Base-by-base conservation (phyloP, 2,888 invertebrate genomes). In the Drosophila parthenogenetica region DNA sequence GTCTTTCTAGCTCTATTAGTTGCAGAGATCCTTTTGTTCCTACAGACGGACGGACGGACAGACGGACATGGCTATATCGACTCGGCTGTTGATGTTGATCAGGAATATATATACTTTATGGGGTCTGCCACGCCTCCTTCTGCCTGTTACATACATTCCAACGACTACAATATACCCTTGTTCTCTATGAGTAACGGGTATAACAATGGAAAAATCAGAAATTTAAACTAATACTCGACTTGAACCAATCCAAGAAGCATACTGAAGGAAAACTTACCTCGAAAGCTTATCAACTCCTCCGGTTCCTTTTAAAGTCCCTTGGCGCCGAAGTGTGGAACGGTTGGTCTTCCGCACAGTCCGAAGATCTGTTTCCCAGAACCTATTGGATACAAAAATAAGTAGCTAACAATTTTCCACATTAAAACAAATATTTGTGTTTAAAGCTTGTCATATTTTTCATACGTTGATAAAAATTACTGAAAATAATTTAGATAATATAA, bases 291-390 rank as follows among this genome's bases (percentile, higher is more conserved):
- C 82, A 35, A 46, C 25, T 19, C 60, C 66, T 16, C 78, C 48
- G 29, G 17, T 25, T 0, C 81, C 58, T 0, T 66, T 72, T 2
- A 69, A 11, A 2, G 79, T 88, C 16, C 79, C 84, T 7, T 81
- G 87, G 8, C 79, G 79, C 19, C 92, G 89, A 69, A 92, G 90
- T 92, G 93, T 94, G 3, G 94, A 94, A 57, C 93, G 93, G 89
- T 96, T 96, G 17, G 93, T 93, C 79, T 95, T 95, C 25, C 96
- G 93, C 0, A 94, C 96, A n/a, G 95, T 93, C 60, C 94, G 95
- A 58, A 97, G 94, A 90, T 97, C 97, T 76, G 95, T 95, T 89
- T 96, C 95, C 96, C 96, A 97, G 91, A 96, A 96, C 39, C 92
- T 92, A 32, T 35, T 43, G 11, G 14, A 32, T 7, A 16, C 2